Percentiles rank a stretch among this genome's conserved stretches.
phyloP scores from a whole-genome alignment of 2,797 vertebrate species.

The Tympanoctomys barrerae region DNA sequence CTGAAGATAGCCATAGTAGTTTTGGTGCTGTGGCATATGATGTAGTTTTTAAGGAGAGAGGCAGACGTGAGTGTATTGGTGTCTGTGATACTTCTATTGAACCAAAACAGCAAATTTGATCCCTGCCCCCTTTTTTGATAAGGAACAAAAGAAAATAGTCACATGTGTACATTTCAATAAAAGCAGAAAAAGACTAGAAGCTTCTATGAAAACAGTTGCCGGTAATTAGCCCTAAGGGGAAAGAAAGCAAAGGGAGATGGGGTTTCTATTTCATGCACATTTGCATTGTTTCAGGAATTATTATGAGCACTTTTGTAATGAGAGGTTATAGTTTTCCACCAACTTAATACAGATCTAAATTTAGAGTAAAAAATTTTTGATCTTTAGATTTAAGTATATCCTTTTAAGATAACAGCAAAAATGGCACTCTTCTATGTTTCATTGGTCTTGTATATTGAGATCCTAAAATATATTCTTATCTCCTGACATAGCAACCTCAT shows the following conservation, averaged over 20 bases:
- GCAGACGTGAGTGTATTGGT: not conserved
- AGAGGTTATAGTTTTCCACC: not conserved
- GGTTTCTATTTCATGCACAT: not conserved
- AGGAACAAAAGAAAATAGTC: not conserved
- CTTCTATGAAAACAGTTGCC: not conserved
- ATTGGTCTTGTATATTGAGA: not conserved
- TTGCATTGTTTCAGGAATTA: not conserved
- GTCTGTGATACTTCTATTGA: not conserved
- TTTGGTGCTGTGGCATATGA: not conserved
- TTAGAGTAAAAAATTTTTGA: not conserved
- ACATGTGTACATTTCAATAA: not conserved
- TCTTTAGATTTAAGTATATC: not conserved
- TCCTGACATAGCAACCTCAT: not conserved
- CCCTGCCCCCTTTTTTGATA: not conserved
- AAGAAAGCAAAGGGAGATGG: not conserved
- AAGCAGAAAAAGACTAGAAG: not conserved
- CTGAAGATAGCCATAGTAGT: not conserved
- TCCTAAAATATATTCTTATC: not conserved
- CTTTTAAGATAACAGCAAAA: not conserved
- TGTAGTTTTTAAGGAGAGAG: not conserved
- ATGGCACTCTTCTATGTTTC: not conserved
- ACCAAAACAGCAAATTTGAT: not conserved
- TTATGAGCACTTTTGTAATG: not conserved
- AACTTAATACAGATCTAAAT: slow-evolving; percentile 3
- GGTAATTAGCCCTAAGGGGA: not conserved